phyloP scores from a whole-genome alignment of 2,888 invertebrate genomes.

The Idaea biselata region DNA sequence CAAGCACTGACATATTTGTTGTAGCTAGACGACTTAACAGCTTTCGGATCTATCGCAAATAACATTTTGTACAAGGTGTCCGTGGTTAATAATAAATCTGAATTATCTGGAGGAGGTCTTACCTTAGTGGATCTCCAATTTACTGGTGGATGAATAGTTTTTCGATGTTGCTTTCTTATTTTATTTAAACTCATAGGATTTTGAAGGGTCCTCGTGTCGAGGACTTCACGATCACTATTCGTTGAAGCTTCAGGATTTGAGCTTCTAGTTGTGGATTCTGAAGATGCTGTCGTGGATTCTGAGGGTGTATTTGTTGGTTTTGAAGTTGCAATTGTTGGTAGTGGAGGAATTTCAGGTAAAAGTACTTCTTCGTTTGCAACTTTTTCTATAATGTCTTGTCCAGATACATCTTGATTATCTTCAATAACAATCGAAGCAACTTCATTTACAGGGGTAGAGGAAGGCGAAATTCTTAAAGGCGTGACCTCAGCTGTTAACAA shows the following conservation, averaged over 20 bases:
- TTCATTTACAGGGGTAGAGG: conserved; percentile 4
- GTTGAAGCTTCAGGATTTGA: background rate
- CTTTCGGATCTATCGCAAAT: conserved; percentile 18
- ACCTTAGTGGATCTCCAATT: background rate
- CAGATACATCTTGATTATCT: background rate
- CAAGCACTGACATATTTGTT: background rate
- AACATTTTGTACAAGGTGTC: conserved; percentile 66
- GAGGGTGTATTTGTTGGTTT: background rate
- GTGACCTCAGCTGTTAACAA: conserved; percentile 60
- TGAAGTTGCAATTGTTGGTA: background rate
- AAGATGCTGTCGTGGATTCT: background rate
- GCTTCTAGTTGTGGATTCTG: background rate
- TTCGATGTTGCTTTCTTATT: conserved; percentile 7
- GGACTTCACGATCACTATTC: background rate
- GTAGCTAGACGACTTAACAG: background rate
- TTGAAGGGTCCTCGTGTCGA: background rate
- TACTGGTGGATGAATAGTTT: background rate
- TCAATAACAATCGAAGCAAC: background rate
- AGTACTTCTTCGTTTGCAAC: conserved; percentile 3
- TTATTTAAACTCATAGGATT: conserved; percentile 5
- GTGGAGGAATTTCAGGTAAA: background rate
- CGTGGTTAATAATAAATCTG: conserved; percentile 39
- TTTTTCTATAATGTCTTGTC: conserved; percentile 5
- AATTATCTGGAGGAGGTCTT: background rate
- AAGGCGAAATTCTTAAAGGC: conserved; percentile 43